Evolutionary conservation across 2,113 vertebrate genomes (phyloP).

Genomic region (Hippocampus zosterae): DNA sequence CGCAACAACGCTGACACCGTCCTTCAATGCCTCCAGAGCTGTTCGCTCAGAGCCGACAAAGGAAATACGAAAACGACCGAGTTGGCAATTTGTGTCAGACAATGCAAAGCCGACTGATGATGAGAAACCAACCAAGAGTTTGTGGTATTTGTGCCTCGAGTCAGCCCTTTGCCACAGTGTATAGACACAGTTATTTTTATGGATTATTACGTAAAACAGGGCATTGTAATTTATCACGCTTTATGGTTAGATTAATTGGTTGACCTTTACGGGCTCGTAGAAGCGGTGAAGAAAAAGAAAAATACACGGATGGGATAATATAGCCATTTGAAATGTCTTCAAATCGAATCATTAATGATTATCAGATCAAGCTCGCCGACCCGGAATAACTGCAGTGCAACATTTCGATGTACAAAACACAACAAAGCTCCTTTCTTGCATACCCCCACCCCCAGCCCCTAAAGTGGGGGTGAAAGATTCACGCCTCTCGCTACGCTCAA

Average conservation of each 20-base stretch:
- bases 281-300: conserved; percentile 2
- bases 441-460: background rate
- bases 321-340: conserved; percentile 13
- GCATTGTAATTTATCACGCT: conserved; percentile 69
- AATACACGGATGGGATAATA: conserved; percentile 4
- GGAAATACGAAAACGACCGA: conserved; percentile 36
- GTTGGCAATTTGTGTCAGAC: conserved; percentile 36
- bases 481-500: conserved; percentile 26
- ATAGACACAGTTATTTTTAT: conserved; percentile 63
- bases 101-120: conserved; percentile 45
- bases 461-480: conserved; percentile 36
- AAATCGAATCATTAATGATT: conserved; percentile 6
- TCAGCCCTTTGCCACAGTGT: conserved; percentile 39
- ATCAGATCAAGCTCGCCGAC: conserved; percentile 11
- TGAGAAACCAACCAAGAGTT: conserved; percentile 37
- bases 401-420: conserved; percentile 8
- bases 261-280: conserved; percentile 62
- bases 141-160: conserved; percentile 50
- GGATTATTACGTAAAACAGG: conserved; percentile 77
- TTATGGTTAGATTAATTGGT: conserved; percentile 73
- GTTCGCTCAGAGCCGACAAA: conserved; percentile 25
- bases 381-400: conserved; percentile 18
- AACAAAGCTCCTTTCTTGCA: conserved; percentile 10
- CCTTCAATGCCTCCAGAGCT: conserved; percentile 30
- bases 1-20: conserved; percentile 14